Evolutionary conservation across 92 coral and sea anemone species (phyloP).

Genomic region (Zoanthus sociatus): DNA sequence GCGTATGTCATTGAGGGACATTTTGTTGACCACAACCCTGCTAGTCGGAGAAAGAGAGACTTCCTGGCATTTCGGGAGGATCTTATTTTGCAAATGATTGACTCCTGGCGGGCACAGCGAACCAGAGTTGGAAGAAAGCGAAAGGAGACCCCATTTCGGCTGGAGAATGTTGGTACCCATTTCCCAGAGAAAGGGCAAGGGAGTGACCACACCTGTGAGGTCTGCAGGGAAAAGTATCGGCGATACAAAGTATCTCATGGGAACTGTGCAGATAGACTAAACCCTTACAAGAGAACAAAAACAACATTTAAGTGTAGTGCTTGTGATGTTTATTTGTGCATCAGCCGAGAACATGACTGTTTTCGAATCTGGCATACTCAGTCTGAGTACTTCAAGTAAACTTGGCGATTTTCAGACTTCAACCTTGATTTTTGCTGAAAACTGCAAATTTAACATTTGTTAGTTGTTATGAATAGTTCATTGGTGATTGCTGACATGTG

Average conservation of each 20-base stretch:
- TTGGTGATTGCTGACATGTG: slow-evolving; percentile 20
- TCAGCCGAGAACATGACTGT: slow-evolving; percentile 44
- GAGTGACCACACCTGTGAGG: slow-evolving; percentile 61
- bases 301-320: slow-evolving; percentile 38
- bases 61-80: slow-evolving; percentile 53
- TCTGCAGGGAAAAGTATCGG: slow-evolving; percentile 52
- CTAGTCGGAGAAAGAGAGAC: slow-evolving; percentile 43
- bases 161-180: slow-evolving; percentile 55
- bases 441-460: slow-evolving; percentile 24
- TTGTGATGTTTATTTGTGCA: slow-evolving; percentile 66
- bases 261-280: slow-evolving; percentile 33
- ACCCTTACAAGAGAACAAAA: slow-evolving; percentile 46
- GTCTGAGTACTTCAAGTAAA: slow-evolving; percentile 47
- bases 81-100: slow-evolving; percentile 42
- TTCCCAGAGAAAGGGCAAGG: slow-evolving; percentile 58
- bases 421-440: slow-evolving; percentile 20
- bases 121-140: slow-evolving; percentile 58
- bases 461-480: slow-evolving; percentile 14
- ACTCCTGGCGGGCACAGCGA: slow-evolving; percentile 45
- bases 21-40: slow-evolving; percentile 38
- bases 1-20: slow-evolving; percentile 16
- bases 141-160: slow-evolving; percentile 27
- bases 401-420: slow-evolving; percentile 24
- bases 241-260: slow-evolving; percentile 37
- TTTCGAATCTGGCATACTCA: slow-evolving; percentile 60